phyloP scores from a whole-genome alignment of 2,797 vertebrate species.

The Apogon hyalosoma region DNA sequence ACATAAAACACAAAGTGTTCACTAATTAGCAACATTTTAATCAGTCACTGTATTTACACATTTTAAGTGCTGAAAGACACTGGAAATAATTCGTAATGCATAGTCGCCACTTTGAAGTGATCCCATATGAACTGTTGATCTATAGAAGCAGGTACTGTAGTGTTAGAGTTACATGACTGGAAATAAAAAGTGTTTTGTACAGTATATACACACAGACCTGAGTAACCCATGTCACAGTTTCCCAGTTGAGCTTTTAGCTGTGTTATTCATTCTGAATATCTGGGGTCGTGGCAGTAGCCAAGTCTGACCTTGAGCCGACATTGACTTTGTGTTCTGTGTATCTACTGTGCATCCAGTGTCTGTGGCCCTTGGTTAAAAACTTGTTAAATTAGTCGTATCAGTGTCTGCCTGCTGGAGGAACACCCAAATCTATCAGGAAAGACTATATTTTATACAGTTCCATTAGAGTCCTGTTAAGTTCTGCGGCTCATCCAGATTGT shows the following conservation, averaged over 20 bases:
- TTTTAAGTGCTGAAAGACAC: slow-evolving; percentile 46
- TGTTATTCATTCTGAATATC: slow-evolving; percentile 8
- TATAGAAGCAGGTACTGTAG: slow-evolving; percentile 31
- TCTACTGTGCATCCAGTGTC: slow-evolving; percentile 12
- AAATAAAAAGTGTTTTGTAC: slow-evolving; percentile 48
- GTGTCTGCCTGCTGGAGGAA: slow-evolving; percentile 20
- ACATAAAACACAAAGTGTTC: slow-evolving; percentile 30
- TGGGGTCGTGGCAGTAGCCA: slow-evolving; percentile 25
- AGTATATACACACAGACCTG: slow-evolving; percentile 48
- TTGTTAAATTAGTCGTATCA: background rate
- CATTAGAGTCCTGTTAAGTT: slow-evolving; percentile 16
- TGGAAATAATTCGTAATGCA: slow-evolving; percentile 54
- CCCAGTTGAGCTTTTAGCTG: slow-evolving; percentile 36
- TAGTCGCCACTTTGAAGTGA: slow-evolving; percentile 53
- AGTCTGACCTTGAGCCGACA: slow-evolving; percentile 28
- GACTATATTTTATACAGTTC: slow-evolving; percentile 2
- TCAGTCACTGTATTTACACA: slow-evolving; percentile 53
- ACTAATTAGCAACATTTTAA: slow-evolving; percentile 49
- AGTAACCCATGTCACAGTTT: slow-evolving; percentile 54
- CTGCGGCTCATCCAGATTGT: slow-evolving; percentile 21
- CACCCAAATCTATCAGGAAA: too few species aligned
- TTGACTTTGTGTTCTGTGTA: slow-evolving; percentile 1
- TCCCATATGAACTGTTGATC: slow-evolving; percentile 60
- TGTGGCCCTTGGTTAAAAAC: background rate
- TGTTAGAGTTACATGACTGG: slow-evolving; percentile 48